Conservation (phyloP, 2,797 vertebrate species). For the Gadopsis bispinosus region DNA sequence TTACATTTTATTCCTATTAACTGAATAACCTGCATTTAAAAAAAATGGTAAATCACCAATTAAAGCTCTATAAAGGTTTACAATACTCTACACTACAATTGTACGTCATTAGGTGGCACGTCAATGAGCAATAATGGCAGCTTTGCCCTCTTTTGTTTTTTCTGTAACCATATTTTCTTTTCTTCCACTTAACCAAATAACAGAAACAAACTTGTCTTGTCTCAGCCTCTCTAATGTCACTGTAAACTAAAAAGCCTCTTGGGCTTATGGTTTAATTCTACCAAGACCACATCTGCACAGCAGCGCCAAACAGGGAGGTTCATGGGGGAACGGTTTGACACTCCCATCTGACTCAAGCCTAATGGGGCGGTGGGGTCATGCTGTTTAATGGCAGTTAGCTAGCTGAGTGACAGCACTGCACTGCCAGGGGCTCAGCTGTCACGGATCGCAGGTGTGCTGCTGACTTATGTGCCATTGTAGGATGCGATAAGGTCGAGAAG, state of each 20-base stretch:
- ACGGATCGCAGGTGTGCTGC: conserved; percentile 85
- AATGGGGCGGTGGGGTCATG: conserved; percentile 90
- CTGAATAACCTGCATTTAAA: background rate
- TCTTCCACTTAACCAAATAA: background rate
- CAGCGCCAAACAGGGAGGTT: conserved; percentile 44
- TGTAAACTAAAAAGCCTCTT: conserved; percentile 18
- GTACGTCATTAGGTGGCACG: background rate
- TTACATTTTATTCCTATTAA: background rate
- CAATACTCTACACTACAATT: background rate
- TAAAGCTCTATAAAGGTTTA: background rate
- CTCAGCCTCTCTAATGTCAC: background rate
- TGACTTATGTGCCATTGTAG: conserved; percentile 91
- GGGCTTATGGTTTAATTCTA: conserved; percentile 13
- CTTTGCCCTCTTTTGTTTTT: background rate
- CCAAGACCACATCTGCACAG: conserved; percentile 39
- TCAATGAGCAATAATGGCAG: background rate
- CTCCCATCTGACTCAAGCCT: conserved; percentile 89
- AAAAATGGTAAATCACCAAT: background rate
- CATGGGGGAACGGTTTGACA: conserved; percentile 65
- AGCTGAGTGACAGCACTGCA: conserved; percentile 86
- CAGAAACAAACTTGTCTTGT: background rate
- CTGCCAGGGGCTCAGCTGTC: conserved; percentile 88
- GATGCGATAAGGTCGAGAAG: conserved; percentile 83
- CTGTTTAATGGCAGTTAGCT: conserved; percentile 88
- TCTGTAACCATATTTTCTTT: background rate